Conservation (phyloP, 2,797 vertebrate genomes). For the Xerus rutilus region DNA sequence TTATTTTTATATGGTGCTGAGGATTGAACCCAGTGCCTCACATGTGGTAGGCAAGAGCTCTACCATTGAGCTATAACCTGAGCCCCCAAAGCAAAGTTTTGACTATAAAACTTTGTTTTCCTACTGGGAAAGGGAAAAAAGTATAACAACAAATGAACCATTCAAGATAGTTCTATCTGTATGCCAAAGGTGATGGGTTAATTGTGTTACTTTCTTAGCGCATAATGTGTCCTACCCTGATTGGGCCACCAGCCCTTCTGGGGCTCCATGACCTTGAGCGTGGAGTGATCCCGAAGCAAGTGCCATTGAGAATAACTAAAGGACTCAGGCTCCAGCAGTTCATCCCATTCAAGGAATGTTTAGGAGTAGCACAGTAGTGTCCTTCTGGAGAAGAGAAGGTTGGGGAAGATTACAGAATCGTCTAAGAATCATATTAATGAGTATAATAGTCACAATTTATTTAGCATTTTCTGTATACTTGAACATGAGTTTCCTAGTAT, state of each 20-base stretch:
- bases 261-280: not conserved
- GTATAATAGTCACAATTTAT: not conserved
- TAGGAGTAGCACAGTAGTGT: slow-evolving; percentile 2
- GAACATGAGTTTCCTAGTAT: not conserved
- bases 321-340: not conserved
- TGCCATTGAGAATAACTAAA: not conserved
- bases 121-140: not conserved
- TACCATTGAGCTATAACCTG: no score
- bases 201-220: not conserved
- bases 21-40: no score
- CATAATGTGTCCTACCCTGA: not conserved
- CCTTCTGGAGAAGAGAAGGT: slow-evolving; percentile 16
- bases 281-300: not conserved
- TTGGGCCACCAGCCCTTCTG: not conserved
- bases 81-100: not conserved
- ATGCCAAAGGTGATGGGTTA: not conserved
- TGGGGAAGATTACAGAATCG: not conserved
- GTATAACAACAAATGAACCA: not conserved
- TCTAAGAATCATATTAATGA: slow-evolving; percentile 28
- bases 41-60: no score
- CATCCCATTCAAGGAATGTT: not conserved
- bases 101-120: slow-evolving; percentile 17
- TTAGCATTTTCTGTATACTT: slow-evolving; percentile 43
- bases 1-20: no score
- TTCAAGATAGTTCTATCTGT: not conserved